These are phyloP conservation scores for Microplitis demolitor DNA, from an alignment of 1,140 invertebrate genomes.

Conservation along the genomic window DNA sequence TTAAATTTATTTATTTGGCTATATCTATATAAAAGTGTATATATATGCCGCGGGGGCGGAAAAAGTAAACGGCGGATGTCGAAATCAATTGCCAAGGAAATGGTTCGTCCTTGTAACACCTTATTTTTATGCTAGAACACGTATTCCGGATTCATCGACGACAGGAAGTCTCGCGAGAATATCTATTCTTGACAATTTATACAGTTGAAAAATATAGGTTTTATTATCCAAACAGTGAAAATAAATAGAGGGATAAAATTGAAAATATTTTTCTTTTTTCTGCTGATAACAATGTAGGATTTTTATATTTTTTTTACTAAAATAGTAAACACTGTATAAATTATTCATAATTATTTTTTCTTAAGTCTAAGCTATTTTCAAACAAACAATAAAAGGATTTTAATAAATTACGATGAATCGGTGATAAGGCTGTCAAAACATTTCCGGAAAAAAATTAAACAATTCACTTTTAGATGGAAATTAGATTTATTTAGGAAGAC, in stretches of 20 bases:
- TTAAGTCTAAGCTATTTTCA: not conserved
- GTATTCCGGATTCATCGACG: not conserved
- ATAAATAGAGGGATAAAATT: too few relatives aligned
- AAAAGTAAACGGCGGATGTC: not conserved
- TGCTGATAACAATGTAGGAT: too few relatives aligned
- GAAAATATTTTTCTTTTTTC: too few relatives aligned
- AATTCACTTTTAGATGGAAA: too few relatives aligned
- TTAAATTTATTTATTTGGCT: too few relatives aligned
- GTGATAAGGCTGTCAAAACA: too few relatives aligned
- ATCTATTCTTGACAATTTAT: not conserved
- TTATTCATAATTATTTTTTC: too few relatives aligned
- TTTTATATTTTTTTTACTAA: too few relatives aligned
- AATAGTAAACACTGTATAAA: too few relatives aligned
- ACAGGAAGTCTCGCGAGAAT: conserved; percentile 3
- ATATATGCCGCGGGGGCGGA: not conserved
- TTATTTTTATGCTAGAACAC: conserved; percentile 1
- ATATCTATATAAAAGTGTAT: not conserved
- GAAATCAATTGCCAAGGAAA: not conserved
- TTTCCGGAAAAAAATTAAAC: not conserved
- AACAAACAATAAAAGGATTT: not conserved
- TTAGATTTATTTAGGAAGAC: too few relatives aligned
- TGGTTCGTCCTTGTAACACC: not conserved
- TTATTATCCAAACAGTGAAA: too few relatives aligned
- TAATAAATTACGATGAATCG: too few relatives aligned
- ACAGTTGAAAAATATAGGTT: not conserved